Conservation (phyloP, 2,113 vertebrate genomes). For the Eulemur macaco region DNA sequence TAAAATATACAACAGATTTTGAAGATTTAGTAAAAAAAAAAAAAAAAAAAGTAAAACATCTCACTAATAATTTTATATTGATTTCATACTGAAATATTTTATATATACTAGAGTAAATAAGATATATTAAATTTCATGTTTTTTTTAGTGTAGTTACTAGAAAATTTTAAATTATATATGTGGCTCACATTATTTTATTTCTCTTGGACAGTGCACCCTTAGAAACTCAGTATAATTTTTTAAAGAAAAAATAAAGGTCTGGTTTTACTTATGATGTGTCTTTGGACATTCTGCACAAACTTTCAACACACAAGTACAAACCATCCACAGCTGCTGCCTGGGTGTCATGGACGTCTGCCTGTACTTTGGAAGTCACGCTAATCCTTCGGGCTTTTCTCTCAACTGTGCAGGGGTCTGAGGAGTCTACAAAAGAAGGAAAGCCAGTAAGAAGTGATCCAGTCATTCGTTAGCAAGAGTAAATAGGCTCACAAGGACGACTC, state of each 20-base stretch:
- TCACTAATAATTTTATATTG: neutral
- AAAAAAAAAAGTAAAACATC: neutral
- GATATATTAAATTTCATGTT: neutral
- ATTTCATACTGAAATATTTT: neutral
- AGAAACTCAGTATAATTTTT: constrained; percentile 38
- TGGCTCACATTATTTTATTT: neutral
- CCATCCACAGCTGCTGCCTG: constrained; percentile 76
- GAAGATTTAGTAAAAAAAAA: neutral
- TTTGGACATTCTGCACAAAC: constrained; percentile 40
- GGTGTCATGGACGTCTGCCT: constrained; percentile 79
- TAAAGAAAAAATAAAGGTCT: neutral
- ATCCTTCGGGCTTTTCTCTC: constrained; percentile 84
- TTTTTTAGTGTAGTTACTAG: neutral
- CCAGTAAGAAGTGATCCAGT: constrained; percentile 40
- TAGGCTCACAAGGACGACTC: neutral
- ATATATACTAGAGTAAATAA: neutral
- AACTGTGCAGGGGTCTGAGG: constrained; percentile 76
- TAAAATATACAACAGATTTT: neutral
- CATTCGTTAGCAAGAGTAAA: constrained; percentile 4
- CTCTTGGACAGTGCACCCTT: neutral
- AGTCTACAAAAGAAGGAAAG: constrained; percentile 74
- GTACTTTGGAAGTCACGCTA: constrained; percentile 83
- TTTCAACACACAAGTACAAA: constrained; percentile 65
- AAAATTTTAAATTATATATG: neutral
- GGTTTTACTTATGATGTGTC: neutral